Evolutionary conservation across 1,140 invertebrate genomes (phyloP), one percentile per base, ranked within the genome.

Genomic region (Bombyx mandarina): DNA sequence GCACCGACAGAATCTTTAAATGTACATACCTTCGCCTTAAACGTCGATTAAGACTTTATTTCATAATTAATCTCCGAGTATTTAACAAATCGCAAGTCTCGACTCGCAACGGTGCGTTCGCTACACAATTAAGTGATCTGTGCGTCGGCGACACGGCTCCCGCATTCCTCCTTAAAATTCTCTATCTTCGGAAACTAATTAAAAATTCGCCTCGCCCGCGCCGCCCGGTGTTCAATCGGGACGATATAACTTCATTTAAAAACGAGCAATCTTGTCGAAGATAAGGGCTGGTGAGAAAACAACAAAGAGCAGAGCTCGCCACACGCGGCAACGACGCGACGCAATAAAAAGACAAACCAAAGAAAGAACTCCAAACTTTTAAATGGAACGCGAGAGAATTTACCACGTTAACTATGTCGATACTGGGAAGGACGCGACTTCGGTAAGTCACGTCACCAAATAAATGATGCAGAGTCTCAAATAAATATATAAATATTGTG

Each of bases 161-260:
- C 62, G 79, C 76, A 81, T 83, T 77, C 82, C 83, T 75, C 71
- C 76, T 79, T 77, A 78, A 82, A 85, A 78, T 85, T 77, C 79
- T 73, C 75, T 80, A 87, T 84, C 80, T 84, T 85, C 79, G 82
- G 81, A 81, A 85, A 87, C 82, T 87, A 87, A 85, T 87, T 87
- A 87, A 84, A 87, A 87, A 87, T 87, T 85, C 82, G 82, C 79
- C 73, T 80, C 84, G 82, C 79, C 82, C 79, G 69, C 75, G 67
- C 76, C 62, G 73, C 65, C 70, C 68, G 75, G 70, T 82, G 78
- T 82, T 81, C 77, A 84, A 86, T 81, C 81, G 80, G 67, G 77
- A 73, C 79, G 78, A 84, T 87, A 87, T 87, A 87, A 87, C 84
- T 87, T 87, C 80, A 87, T 87, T 84, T 84, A 85, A 83, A 84